phyloP scores from a whole-genome alignment of 2,113 vertebrate genomes.

The Clupea harengus region DNA sequence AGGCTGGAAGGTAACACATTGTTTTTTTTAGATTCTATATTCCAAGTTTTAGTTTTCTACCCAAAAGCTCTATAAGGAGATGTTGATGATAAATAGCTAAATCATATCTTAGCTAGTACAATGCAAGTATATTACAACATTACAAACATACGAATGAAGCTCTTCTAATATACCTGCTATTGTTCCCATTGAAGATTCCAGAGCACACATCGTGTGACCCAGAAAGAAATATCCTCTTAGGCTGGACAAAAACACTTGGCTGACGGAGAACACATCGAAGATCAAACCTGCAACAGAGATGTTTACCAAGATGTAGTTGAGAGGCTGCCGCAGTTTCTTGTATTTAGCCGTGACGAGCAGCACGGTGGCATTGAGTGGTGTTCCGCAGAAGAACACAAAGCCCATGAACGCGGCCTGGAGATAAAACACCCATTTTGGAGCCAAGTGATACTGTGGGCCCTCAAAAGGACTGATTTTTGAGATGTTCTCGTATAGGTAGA shows the following conservation, averaged over 20 bases:
- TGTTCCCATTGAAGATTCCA: constrained; percentile 71
- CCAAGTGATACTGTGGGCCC: constrained; percentile 81
- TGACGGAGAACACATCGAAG: constrained; percentile 72
- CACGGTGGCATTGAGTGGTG: constrained; percentile 72
- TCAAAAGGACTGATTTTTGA: constrained; percentile 75
- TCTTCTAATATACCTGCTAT: constrained; percentile 51
- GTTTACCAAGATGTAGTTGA: constrained; percentile 84
- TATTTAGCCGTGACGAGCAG: constrained; percentile 76
- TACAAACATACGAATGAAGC: neutral
- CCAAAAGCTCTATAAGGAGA: neutral
- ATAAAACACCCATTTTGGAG: constrained; percentile 77
- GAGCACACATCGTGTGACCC: constrained; percentile 65
- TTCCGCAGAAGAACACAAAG: constrained; percentile 71
- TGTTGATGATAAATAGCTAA: neutral
- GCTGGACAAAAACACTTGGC: constrained; percentile 72
- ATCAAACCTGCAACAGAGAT: constrained; percentile 73
- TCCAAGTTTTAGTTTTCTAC: neutral
- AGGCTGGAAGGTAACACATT: constrained; percentile 41
- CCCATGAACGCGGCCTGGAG: constrained; percentile 81
- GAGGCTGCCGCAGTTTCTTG: constrained; percentile 77
- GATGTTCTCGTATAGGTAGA: constrained; percentile 76
- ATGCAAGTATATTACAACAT: neutral
- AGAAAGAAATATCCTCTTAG: constrained; percentile 76
- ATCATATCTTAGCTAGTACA: neutral
- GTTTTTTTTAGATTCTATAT: neutral